These are phyloP conservation scores for Hyles vespertilio DNA, from an alignment of 1,140 invertebrate species.

Conservation along the genomic window DNA sequence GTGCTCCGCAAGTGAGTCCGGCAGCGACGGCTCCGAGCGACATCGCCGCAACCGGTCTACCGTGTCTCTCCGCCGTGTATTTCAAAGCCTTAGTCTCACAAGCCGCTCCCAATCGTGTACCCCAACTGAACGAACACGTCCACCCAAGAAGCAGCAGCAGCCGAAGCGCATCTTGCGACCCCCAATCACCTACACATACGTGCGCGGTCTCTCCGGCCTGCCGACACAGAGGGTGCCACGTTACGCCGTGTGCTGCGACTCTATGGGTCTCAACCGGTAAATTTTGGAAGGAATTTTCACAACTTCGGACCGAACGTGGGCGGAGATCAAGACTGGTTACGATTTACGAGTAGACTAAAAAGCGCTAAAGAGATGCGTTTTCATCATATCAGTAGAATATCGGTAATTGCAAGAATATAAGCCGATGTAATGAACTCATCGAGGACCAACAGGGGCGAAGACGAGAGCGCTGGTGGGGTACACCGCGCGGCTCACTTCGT, in stretches of 20 bases:
- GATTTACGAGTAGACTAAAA: slow-evolving; percentile 50
- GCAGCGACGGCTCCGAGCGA: slow-evolving; percentile 75
- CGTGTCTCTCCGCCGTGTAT: slow-evolving; percentile 81
- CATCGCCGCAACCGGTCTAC: slow-evolving; percentile 79
- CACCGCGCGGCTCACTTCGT: slow-evolving; percentile 7
- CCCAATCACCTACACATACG: slow-evolving; percentile 86
- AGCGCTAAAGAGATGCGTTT: slow-evolving; percentile 41
- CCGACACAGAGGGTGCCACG: slow-evolving; percentile 86
- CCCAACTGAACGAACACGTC: slow-evolving; percentile 68
- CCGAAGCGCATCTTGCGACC: slow-evolving; percentile 83
- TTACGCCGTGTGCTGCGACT: slow-evolving; percentile 52
- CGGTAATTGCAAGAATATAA: slow-evolving; percentile 25
- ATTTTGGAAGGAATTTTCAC: slow-evolving; percentile 13
- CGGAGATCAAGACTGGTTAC: slow-evolving; percentile 66
- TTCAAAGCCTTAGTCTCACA: slow-evolving; percentile 80
- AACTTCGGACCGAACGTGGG: slow-evolving; percentile 33
- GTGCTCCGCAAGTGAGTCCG: slow-evolving; percentile 78
- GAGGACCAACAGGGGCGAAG: slow-evolving; percentile 49
- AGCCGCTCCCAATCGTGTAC: slow-evolving; percentile 79
- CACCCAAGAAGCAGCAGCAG: slow-evolving; percentile 78
- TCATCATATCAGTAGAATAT: slow-evolving; percentile 66
- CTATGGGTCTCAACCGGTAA: slow-evolving; percentile 60
- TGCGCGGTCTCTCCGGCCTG: slow-evolving; percentile 85
- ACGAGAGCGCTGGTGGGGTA: slow-evolving; percentile 6
- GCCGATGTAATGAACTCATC: slow-evolving; percentile 44